Percentiles rank a stretch among this genome's conserved stretches.
Evolutionary conservation across 2,797 vertebrate genomes (phyloP).

Genomic region (Bryconaethiops microstoma): DNA sequence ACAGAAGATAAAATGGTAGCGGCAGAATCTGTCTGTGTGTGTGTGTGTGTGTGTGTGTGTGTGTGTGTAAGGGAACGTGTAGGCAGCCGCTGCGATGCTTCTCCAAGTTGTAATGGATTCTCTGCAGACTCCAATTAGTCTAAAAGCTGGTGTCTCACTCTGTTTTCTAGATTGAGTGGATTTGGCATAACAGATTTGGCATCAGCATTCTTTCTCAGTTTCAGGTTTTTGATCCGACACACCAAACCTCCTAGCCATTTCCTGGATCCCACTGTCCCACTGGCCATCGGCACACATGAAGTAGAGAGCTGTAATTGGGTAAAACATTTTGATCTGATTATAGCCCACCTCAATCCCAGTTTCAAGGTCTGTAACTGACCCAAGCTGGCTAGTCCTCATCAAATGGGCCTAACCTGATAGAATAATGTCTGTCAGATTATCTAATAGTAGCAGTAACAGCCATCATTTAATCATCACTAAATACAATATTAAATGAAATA

Average conservation of each 20-base stretch:
- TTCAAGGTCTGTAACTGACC: too few relatives aligned
- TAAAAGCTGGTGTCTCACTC: constrained; percentile 62
- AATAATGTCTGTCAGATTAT: too few relatives aligned
- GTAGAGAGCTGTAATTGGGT: too few relatives aligned
- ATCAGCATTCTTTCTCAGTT: constrained; percentile 61
- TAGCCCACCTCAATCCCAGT: too few relatives aligned
- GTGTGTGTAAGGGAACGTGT: background rate
- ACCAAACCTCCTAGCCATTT: constrained; percentile 13
- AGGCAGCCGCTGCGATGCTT: constrained; percentile 47
- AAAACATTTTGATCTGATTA: too few relatives aligned
- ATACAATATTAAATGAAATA: too few relatives aligned
- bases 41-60: constrained; percentile 2
- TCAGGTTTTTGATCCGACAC: constrained; percentile 62
- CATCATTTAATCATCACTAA: too few relatives aligned
- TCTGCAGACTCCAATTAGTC: constrained; percentile 70
- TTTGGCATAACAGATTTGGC: constrained; percentile 73
- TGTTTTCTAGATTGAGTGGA: constrained; percentile 57
- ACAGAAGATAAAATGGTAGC: constrained; percentile 32
- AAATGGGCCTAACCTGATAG: too few relatives aligned
- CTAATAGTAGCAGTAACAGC: too few relatives aligned
- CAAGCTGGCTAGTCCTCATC: too few relatives aligned
- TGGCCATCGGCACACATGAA: background rate
- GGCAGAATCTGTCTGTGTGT: constrained; percentile 3
- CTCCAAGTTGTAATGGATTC: constrained; percentile 60
- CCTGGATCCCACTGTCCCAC: background rate